Conservation (phyloP, 2,113 vertebrate genomes). For the Vulpes lagopus region DNA sequence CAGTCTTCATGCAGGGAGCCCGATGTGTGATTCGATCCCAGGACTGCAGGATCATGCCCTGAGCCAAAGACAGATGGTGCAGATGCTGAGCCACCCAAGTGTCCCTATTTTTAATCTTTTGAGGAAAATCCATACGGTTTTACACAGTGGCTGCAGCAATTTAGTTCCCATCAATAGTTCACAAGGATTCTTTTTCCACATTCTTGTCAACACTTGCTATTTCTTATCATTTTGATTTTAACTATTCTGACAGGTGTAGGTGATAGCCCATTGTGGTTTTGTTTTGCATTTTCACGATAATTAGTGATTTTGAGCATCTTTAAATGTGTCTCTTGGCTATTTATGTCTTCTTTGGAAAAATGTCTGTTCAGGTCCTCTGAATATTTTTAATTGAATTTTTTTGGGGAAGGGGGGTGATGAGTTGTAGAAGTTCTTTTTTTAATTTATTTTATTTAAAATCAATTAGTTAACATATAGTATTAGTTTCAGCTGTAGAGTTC, state of each 20-base stretch:
- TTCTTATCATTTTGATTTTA: neutral
- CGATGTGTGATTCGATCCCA: too few species aligned
- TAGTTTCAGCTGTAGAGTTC: too few species aligned
- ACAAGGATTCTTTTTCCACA: neutral
- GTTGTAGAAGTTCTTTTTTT: neutral
- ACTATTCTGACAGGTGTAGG: neutral
- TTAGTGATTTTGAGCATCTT: neutral
- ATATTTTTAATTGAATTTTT: neutral
- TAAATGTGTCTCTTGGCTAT: too few species aligned
- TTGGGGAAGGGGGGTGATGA: neutral
- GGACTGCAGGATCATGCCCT: too few species aligned
- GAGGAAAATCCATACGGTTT: neutral
- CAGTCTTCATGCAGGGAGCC: too few species aligned
- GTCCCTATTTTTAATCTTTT: neutral
- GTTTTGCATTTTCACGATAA: neutral
- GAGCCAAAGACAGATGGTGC: too few species aligned
- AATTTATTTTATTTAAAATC: too few species aligned
- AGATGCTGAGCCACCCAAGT: too few species aligned
- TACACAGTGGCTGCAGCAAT: neutral
- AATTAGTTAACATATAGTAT: too few species aligned
- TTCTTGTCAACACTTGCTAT: neutral
- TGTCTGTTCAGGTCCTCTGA: neutral
- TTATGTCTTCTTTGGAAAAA: neutral
- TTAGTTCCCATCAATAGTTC: neutral
- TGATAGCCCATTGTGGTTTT: neutral